Base-by-base conservation (phyloP, 2,888 invertebrate species). In the Pegoplata infirma region DNA sequence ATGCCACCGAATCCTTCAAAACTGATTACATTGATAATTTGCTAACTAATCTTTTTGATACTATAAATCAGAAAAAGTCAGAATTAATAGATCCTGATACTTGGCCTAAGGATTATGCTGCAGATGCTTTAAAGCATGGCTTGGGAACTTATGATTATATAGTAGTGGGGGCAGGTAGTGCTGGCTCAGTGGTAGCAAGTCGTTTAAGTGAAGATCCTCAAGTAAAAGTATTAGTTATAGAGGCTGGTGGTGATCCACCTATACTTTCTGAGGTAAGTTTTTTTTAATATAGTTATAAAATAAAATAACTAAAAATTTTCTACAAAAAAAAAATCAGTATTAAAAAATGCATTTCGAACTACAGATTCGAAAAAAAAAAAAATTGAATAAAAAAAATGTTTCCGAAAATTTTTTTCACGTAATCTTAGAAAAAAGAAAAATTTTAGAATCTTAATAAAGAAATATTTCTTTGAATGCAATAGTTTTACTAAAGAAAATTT, bases 181-280 rank as follows among this genome's bases (percentile, higher is more conserved):
- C 92, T 0, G 93, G 93, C 0, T 91, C 91, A 2, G 92, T 93
- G 0, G 82, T 93, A 1, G 92, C 91, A 8, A 93, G 92, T 81
- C 89, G 94, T 0, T 90, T 96, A 55, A 94, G 94, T 28, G 96
- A 96, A 87, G 90, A 94, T 64, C 91, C 92, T 1, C 89, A 91
- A 46, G 94, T 94, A 93, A 93, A 92, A 76, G 93, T 95, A 0
- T 90, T 97, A 36, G 90, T 96, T 17, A 87, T 96, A 73, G 96
- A 97, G 90, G 95, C 94, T 59, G 96, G 96, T 28, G 92, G 92
- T 0, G 92, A 94, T 86, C 89, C 89, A 86, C 92, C 79, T 88
- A 91, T 86, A 12, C 87, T 89, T 55, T 85, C 86, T 1, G 88
- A 89, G 81, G 93, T 78, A 91, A 63, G 55, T n/a, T n/a, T n/a